Evolutionary conservation across 2,113 vertebrate species (phyloP).

Genomic region (Puffinus mauretanicus): DNA sequence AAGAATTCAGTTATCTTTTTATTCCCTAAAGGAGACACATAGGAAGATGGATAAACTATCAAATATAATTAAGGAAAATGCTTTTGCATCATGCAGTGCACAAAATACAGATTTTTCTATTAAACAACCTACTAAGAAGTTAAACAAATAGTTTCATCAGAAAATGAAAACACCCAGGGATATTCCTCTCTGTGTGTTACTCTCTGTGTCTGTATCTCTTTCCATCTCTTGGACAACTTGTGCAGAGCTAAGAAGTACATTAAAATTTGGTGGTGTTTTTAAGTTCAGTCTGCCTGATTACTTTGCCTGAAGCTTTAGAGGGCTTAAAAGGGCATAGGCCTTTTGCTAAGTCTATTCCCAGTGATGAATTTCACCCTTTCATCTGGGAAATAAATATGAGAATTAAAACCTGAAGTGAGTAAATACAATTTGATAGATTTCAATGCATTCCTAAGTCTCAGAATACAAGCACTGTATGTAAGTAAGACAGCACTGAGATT

Average conservation of each 20-base stretch:
- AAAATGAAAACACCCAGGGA: neutral
- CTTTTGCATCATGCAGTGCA: neutral
- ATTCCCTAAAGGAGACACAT: neutral
- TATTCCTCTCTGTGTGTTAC: neutral
- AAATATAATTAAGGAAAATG: slow-evolving; percentile 36
- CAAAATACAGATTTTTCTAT: neutral
- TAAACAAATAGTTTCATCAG: neutral
- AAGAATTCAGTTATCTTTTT: neutral
- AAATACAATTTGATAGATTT: neutral
- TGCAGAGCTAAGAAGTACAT: neutral
- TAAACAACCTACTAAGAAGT: neutral
- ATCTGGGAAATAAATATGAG: neutral
- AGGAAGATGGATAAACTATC: neutral
- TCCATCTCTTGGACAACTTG: neutral
- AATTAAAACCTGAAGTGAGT: neutral
- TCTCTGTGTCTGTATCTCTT: neutral
- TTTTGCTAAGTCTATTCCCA: neutral
- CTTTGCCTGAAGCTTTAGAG: neutral
- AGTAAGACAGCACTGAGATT: neutral
- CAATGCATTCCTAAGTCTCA: neutral
- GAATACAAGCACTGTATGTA: neutral
- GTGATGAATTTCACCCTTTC: neutral
- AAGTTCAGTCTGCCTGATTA: neutral
- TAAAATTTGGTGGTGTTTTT: neutral
- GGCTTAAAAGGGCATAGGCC: neutral